These are phyloP conservation scores for Idris sp. DNA, from an alignment of 1,140 invertebrate genomes.

Conservation along the genomic window DNA sequence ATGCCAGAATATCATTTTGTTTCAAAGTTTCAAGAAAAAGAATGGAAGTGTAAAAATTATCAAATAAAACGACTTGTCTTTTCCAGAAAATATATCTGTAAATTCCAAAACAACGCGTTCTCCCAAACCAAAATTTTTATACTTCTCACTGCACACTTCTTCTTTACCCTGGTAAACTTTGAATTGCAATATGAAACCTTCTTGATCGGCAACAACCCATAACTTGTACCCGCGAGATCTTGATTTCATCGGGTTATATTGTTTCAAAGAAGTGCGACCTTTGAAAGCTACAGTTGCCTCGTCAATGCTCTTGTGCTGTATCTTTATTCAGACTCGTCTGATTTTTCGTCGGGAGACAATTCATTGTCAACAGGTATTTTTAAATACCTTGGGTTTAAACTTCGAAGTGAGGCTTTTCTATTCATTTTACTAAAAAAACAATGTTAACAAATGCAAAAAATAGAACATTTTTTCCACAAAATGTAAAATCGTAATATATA, in stretches of 20 bases:
- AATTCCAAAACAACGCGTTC: constrained; percentile 21
- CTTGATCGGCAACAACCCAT: constrained; percentile 13
- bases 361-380: too few relatives aligned
- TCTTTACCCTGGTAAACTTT: constrained; percentile 20
- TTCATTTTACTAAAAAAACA: too few relatives aligned
- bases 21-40: constrained; percentile 18
- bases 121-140: constrained; percentile 25
- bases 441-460: too few relatives aligned
- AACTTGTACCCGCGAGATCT: constrained; percentile 7
- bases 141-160: constrained; percentile 11
- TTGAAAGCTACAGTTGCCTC: constrained; percentile 21
- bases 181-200: constrained; percentile 14
- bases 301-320: too few relatives aligned
- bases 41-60: constrained; percentile 24
- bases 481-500: too few relatives aligned
- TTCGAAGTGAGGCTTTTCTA: too few relatives aligned
- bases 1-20: constrained; percentile 20
- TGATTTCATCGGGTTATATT: constrained; percentile 17
- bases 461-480: too few relatives aligned
- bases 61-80: constrained; percentile 19
- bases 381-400: too few relatives aligned
- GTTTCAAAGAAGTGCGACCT: constrained; percentile 13
- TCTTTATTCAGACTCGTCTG: too few relatives aligned
- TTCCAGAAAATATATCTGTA: constrained; percentile 1
- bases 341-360: too few relatives aligned